Evolutionary conservation across 35 echinoderm and acorn worm species (phyloP), one percentile per base, ranked within the genome.

Genomic region (Ophioderma brevispina): DNA sequence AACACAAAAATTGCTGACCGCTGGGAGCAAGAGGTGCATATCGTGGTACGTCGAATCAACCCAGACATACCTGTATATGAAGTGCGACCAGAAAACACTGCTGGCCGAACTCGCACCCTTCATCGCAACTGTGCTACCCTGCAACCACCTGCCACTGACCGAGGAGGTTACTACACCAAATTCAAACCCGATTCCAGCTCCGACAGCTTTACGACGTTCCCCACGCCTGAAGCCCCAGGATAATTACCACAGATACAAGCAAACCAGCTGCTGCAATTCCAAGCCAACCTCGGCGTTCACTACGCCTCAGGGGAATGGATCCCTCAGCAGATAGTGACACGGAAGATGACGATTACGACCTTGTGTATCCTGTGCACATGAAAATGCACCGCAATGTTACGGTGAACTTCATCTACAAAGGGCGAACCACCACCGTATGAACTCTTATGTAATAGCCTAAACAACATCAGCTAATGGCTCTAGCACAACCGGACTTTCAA

Each of bases 91-190:
- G 90, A 92, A 33, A 32, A 85, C n/a, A 80, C 78, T 2, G 34
- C 10, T 28, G 85, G 81, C 25, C 78, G 39, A 46, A 35, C 11
- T 11, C 40, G 32, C 21, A 77, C 43, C 13, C 75, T 92, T 0
- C 91, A 88, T 88, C 40, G 91, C 5, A 92, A 92, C n/a, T 56
- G 64, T 88, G 84, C 79, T 92, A 13, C 64, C 91, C 1, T 92
- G 91, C 43, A 64, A 76, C 6, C 41, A 78, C 75, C 32, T 87
- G 43, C 46, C 59, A 70, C n/a, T 70, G 59, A 25, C 5, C 4
- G 59, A 70, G 8, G 46, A 52, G 8, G 21, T 52, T 21, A 52
- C 8, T 8, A 21, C 46, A 52, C 46, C 46, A 52, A 21, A 52
- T 21, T 21, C 8, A 52, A 8, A 52, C n/a, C n/a, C n/a, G n/a